Evolutionary conservation across 2,888 invertebrate species (phyloP), one percentile per base, ranked within the genome.

Genomic region (Sarcophaga rosellei): DNA sequence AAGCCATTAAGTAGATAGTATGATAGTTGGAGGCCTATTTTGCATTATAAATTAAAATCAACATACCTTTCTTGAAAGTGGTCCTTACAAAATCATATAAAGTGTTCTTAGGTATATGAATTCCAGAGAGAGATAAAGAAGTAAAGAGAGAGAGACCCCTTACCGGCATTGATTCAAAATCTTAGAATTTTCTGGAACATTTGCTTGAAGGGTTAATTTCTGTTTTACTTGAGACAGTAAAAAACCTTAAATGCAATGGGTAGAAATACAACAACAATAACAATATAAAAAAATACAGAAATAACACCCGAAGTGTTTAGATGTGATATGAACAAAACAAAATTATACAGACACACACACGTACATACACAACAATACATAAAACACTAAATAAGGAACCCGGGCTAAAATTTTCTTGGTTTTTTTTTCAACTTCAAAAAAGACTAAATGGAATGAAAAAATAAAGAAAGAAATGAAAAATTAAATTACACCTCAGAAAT

Each of bases 401-500:
- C 5, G 47, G 47, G 69, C 73, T 62, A 72, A 59, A 81, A 77
- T 21, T 44, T 72, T 72, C 72, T 10, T 82, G 65, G 65, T 78
- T 61, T 73, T 23, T 25, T 72, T 35, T 44, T 69, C 11, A 70
- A 69, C 59, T 53, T n/a, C n/a, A n/a, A 44, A 76, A 81, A 72
- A 53, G 53, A 53, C 47, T 74, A 25, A 73, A 69, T 25, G 35
- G 75, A 77, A 81, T 53, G 35, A 76, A 79, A 35, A 10, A 35
- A 65, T 15, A 11, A 44, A 78, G 62, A 70, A 47, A 65, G 21
- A 53, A 77, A 81, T 79, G 35, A 35, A 84, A 80, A 81, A 77
- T 83, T 80, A 87, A 88, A 87, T 84, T 88, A 85, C 81, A 88
- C 81, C 81, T 87, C 78, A 80, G 72, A 74, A 85, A 85, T 88